Base-by-base conservation (phyloP, 2,888 invertebrate species). In the Ophraella communa region DNA sequence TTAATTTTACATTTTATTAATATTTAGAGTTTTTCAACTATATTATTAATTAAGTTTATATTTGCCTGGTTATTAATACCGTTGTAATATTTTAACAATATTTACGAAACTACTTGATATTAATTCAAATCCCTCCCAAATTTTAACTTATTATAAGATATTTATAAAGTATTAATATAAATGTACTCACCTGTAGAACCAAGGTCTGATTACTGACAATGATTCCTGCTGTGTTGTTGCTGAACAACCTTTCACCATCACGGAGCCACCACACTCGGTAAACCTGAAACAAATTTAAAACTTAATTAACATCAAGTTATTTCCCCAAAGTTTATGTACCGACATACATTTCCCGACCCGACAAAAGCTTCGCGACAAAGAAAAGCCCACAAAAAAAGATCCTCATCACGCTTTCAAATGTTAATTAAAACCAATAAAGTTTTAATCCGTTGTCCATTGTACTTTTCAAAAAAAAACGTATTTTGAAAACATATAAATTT, bases 171-270 rank as follows among this genome's bases (percentile, higher is more conserved):
- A 20, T 45, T 4, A 8, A 10, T 18, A 8, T 20, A 44, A 2
- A 20, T 4, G 45, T 39, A n/a, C 77, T 74, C 73, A 82, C 88
- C 84, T 93, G 93, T 49, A 93, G 85, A 0, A 93, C 92, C 64
- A 93, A 83, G 72, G 91, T 92, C 81, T 93, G 93, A 82, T 93
- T 92, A 78, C 91, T 91, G 69, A 93, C 88, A 64, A 93, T 89
- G 51, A 92, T 88, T 2, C 92, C 92, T n/a, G 88, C 87, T 5
- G 89, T 88, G 4, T 88, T 85, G 77, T 91, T 92, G 74, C 91
- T 91, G 74, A 87, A 84, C 56, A 90, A 80, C 69, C 86, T 83
- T 72, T 86, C 86, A 64, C 91, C 91, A 89, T 93, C 86, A 51
- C 79, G 68, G 45, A 82, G 72, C 76, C 81, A 79, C 80, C 80